Percentiles rank a stretch among this genome's conserved stretches.
Conservation (phyloP, 2,888 invertebrate species). For the Microplitis manilae region DNA sequence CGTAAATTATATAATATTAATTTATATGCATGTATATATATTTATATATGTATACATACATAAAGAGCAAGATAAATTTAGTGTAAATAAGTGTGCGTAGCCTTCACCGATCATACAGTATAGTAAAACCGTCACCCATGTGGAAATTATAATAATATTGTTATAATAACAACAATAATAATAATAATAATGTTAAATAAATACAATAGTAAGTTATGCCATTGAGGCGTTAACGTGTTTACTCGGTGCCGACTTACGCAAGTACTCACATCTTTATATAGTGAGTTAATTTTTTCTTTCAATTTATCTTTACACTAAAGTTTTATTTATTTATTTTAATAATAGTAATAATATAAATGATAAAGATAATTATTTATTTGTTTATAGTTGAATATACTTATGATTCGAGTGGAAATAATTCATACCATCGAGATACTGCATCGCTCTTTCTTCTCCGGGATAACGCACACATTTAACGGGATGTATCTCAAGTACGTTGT, state of each 20-base stretch:
- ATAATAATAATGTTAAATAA: background rate
- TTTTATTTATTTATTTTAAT: conserved; percentile 22
- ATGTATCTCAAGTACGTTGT: conserved; percentile 93
- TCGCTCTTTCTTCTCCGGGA: conserved; percentile 79
- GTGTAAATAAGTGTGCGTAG: conserved; percentile 47
- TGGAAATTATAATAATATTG: background rate
- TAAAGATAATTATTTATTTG: background rate
- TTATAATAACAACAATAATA: conserved; percentile 1
- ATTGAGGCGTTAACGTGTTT: conserved; percentile 4
- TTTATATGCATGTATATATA: background rate
- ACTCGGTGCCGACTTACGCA: conserved; percentile 39
- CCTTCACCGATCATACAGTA: conserved; percentile 58
- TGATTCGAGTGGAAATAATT: conserved; percentile 45
- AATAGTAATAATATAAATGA: background rate
- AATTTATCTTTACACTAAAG: conserved; percentile 10
- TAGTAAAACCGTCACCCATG: conserved; percentile 57
- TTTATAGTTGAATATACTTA: conserved; percentile 30
- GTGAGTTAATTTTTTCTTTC: conserved; percentile 17
- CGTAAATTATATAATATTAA: conserved; percentile 59
- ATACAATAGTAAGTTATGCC: conserved; percentile 4
- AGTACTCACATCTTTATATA: conserved; percentile 33
- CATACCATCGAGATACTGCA: conserved; percentile 72
- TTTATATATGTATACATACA: background rate
- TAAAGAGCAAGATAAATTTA: conserved; percentile 42
- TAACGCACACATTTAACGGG: conserved; percentile 90